A percentile compares a stretch with the other conserved stretches of the same genome.
Conservation (phyloP, 2,797 vertebrate species). For the Molossus alvarezi region DNA sequence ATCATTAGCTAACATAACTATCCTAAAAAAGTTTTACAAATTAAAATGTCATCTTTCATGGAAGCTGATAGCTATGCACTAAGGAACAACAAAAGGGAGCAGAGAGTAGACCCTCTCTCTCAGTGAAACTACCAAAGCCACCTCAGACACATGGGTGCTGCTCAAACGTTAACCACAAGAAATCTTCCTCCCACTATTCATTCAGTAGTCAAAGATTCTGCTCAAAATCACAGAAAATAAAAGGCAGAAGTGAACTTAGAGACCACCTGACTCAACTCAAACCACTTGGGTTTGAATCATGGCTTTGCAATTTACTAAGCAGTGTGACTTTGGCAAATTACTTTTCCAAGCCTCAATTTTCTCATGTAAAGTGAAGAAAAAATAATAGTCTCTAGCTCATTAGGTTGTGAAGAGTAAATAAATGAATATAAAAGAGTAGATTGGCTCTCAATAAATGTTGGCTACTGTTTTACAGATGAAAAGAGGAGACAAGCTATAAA, state of each 20-base stretch:
- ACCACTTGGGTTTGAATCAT: not conserved
- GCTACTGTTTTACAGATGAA: not conserved
- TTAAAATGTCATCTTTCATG: not conserved
- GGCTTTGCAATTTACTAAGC: not conserved
- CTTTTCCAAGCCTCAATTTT: slow-evolving; percentile 28
- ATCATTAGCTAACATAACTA: not conserved
- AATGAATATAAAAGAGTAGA: not conserved
- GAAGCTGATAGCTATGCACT: not conserved
- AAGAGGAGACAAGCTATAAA: not conserved
- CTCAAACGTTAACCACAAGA: not conserved
- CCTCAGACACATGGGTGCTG: not conserved
- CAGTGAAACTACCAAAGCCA: not conserved
- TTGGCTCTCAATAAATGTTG: not conserved
- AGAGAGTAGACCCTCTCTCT: not conserved
- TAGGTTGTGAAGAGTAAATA: not conserved
- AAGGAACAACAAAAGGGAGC: not conserved
- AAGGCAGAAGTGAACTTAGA: not conserved
- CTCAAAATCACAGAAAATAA: slow-evolving; percentile 48
- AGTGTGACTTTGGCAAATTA: not conserved
- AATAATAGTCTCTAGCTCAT: not conserved
- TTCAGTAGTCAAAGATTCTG: not conserved
- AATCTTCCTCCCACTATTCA: not conserved
- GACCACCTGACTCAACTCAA: not conserved
- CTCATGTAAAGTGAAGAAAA: not conserved
- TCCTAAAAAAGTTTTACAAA: not conserved